Evolutionary conservation across 2,888 invertebrate genomes (phyloP), one percentile per base, ranked within the genome.

Genomic region (Leucozona laternaria): DNA sequence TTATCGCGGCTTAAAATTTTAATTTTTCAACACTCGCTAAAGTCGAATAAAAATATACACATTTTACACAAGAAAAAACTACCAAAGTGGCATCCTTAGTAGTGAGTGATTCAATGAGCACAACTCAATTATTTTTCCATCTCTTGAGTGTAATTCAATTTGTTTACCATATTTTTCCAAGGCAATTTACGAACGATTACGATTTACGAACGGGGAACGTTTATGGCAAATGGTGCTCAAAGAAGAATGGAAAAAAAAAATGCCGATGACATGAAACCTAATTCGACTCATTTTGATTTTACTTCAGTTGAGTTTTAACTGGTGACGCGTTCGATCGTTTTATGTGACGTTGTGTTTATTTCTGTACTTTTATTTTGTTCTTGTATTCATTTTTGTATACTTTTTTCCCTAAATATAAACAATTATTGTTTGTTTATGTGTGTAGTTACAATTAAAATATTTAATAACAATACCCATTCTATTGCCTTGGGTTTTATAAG

Each of bases 311-410:
- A 82, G 79, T 82, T 72, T 78, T 73, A 78, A 73, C 72, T 82
- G 57, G 86, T 86, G 86, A 86, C 82, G 86, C 82, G 81, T 81
- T 58, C 60, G 81, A 77, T 81, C 48, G 81, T 64, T 17, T 58
- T 25, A 7, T n/a, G 88, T 73, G 89, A 88, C 90, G 89, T 25
- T 7, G 17, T 50, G 77, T 77, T 85, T 68, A 31, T 88, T 82
- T 84, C 37, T 37, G 13, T 37, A 37, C 81, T 72, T 28, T 81
- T 66, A 86, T 81, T 80, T 58, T 72, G 11, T 68, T 58, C 53
- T 77, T 40, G 11, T 58, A 40, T 68, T 17, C 15, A 68, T 43
- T 64, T 45, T 31, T 64, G 11, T 50, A 43, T 55, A n/a, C 11
- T 45, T 13, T 70, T 70, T n/a, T 53, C 11, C 15, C 28, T 37